Evolutionary conservation across 2,888 invertebrate species (phyloP).

Genomic region (Rugalucina vietnamica): DNA sequence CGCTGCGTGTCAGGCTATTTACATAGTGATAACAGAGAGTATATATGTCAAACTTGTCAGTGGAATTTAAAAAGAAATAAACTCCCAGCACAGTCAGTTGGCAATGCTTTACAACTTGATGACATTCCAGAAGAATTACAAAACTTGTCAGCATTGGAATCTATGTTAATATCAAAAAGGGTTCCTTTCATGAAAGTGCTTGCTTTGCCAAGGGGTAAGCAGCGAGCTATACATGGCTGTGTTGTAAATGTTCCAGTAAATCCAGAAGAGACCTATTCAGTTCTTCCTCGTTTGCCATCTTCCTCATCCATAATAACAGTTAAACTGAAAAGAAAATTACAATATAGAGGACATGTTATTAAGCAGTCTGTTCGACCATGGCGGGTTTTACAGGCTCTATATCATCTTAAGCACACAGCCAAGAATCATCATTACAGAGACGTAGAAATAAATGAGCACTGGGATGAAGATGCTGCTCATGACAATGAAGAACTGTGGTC

Average conservation of each 20-base stretch:
- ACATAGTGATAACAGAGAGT: conserved; percentile 22
- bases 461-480: conserved; percentile 2
- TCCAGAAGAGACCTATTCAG: conserved; percentile 6
- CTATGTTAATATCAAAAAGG: conserved; percentile 29
- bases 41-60: conserved; percentile 25
- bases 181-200: conserved; percentile 49
- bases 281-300: conserved; percentile 38
- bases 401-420: conserved; percentile 6
- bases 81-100: conserved; percentile 30
- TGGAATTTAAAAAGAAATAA: background rate
- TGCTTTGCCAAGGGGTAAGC: conserved; percentile 40
- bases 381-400: conserved; percentile 16
- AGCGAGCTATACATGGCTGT: conserved; percentile 37
- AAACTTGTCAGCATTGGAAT: conserved; percentile 42
- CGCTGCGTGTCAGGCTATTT: background rate
- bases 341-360: conserved; percentile 38
- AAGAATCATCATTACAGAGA: conserved; percentile 15
- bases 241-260: conserved; percentile 49
- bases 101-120: conserved; percentile 33
- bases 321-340: conserved; percentile 35
- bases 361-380: conserved; percentile 25
- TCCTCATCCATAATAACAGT: conserved; percentile 17
- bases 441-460: conserved; percentile 28
- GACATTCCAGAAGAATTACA: conserved; percentile 24
- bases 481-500: background rate